Evolutionary conservation across 2,888 invertebrate species (phyloP).

Genomic region (Caenorhabditis angaria): DNA sequence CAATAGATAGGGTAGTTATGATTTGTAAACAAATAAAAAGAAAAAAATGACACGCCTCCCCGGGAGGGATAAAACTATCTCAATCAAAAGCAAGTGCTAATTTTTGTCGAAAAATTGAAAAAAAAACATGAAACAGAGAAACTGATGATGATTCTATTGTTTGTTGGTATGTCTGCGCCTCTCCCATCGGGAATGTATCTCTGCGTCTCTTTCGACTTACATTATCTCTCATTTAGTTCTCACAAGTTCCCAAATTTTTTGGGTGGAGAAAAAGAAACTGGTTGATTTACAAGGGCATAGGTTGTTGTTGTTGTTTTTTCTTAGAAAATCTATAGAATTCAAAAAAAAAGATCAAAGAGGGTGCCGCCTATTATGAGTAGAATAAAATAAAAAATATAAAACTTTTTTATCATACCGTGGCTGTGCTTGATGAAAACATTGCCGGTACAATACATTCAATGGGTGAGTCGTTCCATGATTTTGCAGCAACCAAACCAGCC

Average conservation of each 20-base stretch:
- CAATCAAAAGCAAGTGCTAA: too few species aligned
- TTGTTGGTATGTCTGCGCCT: not conserved
- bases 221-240: not conserved
- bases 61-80: too few species aligned
- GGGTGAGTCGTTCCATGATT: slow-evolving; percentile 48
- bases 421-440: slow-evolving; percentile 51
- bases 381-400: not conserved
- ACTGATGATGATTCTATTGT: slow-evolving; percentile 4
- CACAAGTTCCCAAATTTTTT: not conserved
- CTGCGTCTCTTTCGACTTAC: not conserved
- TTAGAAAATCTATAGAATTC: slow-evolving; percentile 12
- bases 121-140: not conserved
- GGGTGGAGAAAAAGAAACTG: slow-evolving; percentile 7
- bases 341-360: slow-evolving; percentile 5
- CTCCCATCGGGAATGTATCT: not conserved
- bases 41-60: too few species aligned
- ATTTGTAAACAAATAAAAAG: not conserved
- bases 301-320: slow-evolving; percentile 13
- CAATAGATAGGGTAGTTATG: not conserved
- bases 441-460: slow-evolving; percentile 58
- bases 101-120: not conserved
- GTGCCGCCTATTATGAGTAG: not conserved
- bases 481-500: slow-evolving; percentile 47
- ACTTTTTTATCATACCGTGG: slow-evolving; percentile 38
- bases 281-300: slow-evolving; percentile 14